Conservation (phyloP, 1,140 invertebrate genomes). For the Drosophila nasuta region DNA sequence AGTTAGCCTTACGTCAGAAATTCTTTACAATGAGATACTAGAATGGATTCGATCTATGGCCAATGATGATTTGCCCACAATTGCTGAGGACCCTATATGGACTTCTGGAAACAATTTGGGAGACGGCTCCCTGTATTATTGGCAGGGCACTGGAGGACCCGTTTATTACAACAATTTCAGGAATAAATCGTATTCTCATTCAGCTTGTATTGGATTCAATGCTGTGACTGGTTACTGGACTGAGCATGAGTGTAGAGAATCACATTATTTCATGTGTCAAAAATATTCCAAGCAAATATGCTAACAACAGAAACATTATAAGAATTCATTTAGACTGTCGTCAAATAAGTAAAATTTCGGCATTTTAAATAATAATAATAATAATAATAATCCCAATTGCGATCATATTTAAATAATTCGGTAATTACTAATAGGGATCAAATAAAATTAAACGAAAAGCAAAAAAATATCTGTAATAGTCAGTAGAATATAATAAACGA, state of each 20-base stretch:
- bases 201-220: slow-evolving; percentile 10
- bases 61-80: background rate
- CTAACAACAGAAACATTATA: background rate
- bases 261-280: background rate
- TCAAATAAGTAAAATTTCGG: no score
- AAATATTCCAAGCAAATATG: background rate
- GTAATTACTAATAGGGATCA: no score
- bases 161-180: slow-evolving; percentile 12
- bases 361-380: no score
- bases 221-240: background rate
- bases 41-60: slow-evolving; percentile 2
- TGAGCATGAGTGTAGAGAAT: background rate
- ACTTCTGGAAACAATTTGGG: slow-evolving; percentile 18
- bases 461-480: no score
- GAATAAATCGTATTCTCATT: background rate
- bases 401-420: no score
- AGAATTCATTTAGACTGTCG: no score
- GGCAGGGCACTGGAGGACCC: slow-evolving; percentile 8
- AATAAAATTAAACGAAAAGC: no score
- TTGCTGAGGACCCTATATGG: slow-evolving; percentile 1
- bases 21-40: background rate
- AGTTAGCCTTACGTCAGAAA: slow-evolving; percentile 4
- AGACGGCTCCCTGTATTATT: background rate
- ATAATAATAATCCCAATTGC: no score
- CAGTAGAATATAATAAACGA: no score